phyloP scores from a whole-genome alignment of 2,888 invertebrate genomes.

The Tetragonisca angustula region DNA sequence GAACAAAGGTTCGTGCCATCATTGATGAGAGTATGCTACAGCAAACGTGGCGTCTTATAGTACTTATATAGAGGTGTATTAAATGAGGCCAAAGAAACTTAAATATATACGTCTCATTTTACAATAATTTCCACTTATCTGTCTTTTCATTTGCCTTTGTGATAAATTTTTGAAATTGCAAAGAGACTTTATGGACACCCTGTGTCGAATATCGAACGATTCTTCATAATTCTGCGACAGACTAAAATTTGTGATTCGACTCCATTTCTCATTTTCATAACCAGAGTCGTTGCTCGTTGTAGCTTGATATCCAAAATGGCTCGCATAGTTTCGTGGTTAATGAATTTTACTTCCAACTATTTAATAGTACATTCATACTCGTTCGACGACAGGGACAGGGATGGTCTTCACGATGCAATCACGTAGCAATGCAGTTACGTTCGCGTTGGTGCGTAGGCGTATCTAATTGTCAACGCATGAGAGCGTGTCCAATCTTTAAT shows the following conservation, averaged over 20 bases:
- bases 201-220: too few species aligned
- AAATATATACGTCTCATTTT: too few species aligned
- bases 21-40: too few species aligned
- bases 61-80: too few species aligned
- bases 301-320: background rate
- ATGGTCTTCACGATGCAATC: background rate
- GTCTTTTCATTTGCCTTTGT: too few species aligned
- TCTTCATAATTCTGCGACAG: background rate
- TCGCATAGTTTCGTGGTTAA: background rate
- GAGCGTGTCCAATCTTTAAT: background rate
- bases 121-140: too few species aligned
- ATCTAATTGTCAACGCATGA: background rate
- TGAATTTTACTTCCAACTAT: background rate
- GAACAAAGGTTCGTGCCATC: too few species aligned
- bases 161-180: too few species aligned
- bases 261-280: constrained; percentile 9
- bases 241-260: background rate
- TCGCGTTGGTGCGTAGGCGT: background rate
- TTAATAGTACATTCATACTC: background rate
- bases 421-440: background rate
- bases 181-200: too few species aligned
- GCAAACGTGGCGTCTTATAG: too few species aligned
- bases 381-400: background rate
- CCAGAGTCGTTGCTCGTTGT: background rate
- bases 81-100: too few species aligned